phyloP scores from a whole-genome alignment of 2,888 invertebrate species.

The Conus canariensis region DNA sequence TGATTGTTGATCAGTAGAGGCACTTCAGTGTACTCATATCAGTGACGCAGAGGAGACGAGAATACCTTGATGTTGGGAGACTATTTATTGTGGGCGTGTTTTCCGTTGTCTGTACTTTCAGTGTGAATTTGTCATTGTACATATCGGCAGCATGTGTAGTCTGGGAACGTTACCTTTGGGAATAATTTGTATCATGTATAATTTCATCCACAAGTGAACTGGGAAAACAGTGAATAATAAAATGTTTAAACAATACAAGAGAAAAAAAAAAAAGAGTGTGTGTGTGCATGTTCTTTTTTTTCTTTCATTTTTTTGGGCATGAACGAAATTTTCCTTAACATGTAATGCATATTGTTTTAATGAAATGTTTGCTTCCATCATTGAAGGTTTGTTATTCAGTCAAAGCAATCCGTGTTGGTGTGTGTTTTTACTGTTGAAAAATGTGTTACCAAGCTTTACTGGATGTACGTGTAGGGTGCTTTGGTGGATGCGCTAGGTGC shows the following conservation, averaged over 20 bases:
- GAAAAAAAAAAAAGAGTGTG: neutral
- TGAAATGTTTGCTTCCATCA: neutral
- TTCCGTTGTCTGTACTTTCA: neutral
- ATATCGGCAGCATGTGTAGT: conserved; percentile 21
- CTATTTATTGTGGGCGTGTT: conserved; percentile 5
- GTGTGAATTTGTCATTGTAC: neutral
- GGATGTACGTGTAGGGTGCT: too few relatives aligned
- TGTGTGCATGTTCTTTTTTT: neutral
- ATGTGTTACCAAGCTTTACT: conserved; percentile 9
- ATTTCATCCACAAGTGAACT: neutral
- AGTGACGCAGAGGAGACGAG: neutral
- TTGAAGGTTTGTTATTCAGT: neutral
- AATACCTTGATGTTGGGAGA: neutral
- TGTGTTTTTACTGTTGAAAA: neutral
- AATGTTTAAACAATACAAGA: neutral
- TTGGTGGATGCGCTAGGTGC: too few relatives aligned
- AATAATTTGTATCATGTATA: neutral
- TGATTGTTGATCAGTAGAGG: neutral
- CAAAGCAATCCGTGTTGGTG: neutral
- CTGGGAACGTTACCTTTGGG: neutral
- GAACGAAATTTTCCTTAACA: neutral
- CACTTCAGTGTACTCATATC: conserved; percentile 17
- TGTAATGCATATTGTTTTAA: neutral
- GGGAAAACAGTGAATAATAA: too few relatives aligned
- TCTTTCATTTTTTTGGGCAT: neutral